A percentile compares a stretch with the other conserved stretches of the same genome.
These are phyloP conservation scores for Silurus meridionalis DNA, from an alignment of 2,113 vertebrate species.

Conservation along the genomic window DNA sequence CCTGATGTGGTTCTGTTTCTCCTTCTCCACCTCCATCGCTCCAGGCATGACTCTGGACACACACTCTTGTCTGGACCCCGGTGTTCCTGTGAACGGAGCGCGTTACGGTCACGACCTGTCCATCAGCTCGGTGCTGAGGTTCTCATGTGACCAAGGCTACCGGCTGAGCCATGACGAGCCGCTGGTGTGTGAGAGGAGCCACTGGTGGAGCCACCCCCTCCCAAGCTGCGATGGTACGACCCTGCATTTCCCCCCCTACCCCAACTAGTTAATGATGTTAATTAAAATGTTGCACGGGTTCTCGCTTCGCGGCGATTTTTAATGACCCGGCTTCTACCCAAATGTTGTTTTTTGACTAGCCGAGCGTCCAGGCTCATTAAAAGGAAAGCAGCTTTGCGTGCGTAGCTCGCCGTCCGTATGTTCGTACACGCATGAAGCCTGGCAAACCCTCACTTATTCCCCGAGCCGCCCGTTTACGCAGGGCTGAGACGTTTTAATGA, in stretches of 20 bases:
- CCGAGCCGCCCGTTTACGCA: constrained; percentile 52
- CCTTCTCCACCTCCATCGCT: neutral
- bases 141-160: constrained; percentile 91
- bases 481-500: constrained; percentile 72
- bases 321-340: neutral
- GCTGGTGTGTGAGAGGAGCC: constrained; percentile 92
- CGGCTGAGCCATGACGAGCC: constrained; percentile 89
- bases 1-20: neutral
- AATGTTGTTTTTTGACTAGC: neutral
- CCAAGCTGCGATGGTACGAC: constrained; percentile 91
- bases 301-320: neutral
- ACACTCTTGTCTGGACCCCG: constrained; percentile 93
- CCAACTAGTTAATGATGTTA: neutral
- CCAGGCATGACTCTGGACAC: constrained; percentile 93
- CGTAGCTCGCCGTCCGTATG: neutral
- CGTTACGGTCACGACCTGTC: constrained; percentile 89
- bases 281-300: constrained; percentile 11
- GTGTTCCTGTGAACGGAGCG: constrained; percentile 89
- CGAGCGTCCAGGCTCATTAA: constrained; percentile 4
- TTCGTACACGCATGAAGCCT: neutral
- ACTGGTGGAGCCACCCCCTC: constrained; percentile 94
- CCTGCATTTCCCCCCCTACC: constrained; percentile 16
- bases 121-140: constrained; percentile 90
- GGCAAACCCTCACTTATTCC: constrained; percentile 28
- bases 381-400: neutral